Evolutionary conservation across 2,113 vertebrate genomes (phyloP), one percentile per base, ranked within the genome.

Genomic region (Antidorcas marsupialis): DNA sequence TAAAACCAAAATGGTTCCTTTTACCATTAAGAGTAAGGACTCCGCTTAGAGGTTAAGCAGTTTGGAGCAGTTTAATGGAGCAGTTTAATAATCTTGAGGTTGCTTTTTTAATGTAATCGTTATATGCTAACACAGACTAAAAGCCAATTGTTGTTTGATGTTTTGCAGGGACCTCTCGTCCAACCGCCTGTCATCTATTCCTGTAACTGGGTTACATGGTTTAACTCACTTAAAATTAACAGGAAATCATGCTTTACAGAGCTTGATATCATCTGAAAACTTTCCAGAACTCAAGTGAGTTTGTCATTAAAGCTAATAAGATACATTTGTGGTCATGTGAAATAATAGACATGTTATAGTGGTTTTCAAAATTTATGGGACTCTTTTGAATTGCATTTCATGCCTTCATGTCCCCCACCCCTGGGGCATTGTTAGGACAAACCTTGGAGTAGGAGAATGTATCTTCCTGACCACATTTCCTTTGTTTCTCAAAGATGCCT

Each of bases 141-240:
- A 98, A 98, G 88, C 97, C 98, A 96, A 98, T 98, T 98, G 98
- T 98, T 98, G 96, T 98, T 98, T 98, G 98, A 98, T 99, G 97
- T 99, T 99, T 97, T 96, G 57, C 98, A 99, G 99, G 87, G 99
- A 99, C 98, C 99, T 99, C 96, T 99, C 99, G 15, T 99, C 99
- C 99, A 99, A 99, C 98, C 99, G 98, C 98, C 99, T 99, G 98
- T 99, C 99, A 0, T 99, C 99, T 92, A 99, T 99, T 98, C 99
- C 99, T 98, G 99, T 99, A 98, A 99, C 97, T 97, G 99, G 99
- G 85, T 99, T 99, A 97, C 99, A 99, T 98, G 99, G 99, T 98
- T 98, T 99, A 98, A 99, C 99, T 98, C 99, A 99, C 98, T 99
- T 99, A 98, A 99, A 99, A 98, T 98, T 99, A 99, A 99, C 99